Evolutionary conservation across 1,140 invertebrate species (phyloP).

Genomic region (Drosophila ohnishii): DNA sequence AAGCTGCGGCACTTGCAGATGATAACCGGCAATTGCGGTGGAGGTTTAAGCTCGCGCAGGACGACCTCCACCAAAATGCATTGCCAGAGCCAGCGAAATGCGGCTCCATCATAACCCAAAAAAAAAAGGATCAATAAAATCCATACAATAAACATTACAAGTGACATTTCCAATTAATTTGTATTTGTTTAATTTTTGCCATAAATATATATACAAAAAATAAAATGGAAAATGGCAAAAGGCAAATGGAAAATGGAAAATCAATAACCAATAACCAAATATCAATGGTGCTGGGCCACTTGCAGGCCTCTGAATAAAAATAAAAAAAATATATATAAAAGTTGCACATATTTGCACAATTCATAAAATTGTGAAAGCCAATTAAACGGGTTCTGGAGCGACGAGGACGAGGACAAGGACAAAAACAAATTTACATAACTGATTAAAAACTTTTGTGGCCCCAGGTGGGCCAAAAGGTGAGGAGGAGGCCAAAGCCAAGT

Average conservation of each 20-base stretch:
- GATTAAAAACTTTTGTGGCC: constrained; percentile 70
- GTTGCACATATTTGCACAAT: constrained; percentile 43
- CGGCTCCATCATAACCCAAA: too few relatives aligned
- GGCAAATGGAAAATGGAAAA: constrained; percentile 14
- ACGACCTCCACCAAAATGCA: too few relatives aligned
- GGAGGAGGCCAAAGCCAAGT: constrained; percentile 13
- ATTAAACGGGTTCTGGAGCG: constrained; percentile 27
- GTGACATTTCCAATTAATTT: constrained; percentile 39
- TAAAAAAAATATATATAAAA: neutral
- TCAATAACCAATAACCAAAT: constrained; percentile 48
- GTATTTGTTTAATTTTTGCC: constrained; percentile 9
- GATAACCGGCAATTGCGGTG: constrained; percentile 30
- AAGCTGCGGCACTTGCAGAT: constrained; percentile 35
- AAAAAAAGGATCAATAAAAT: too few relatives aligned
- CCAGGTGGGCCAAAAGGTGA: constrained; percentile 29
- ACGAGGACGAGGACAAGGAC: constrained; percentile 29
- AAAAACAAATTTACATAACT: constrained; percentile 78
- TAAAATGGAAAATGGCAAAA: constrained; percentile 12
- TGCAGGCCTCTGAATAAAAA: constrained; percentile 7
- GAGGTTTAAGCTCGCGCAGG: too few relatives aligned
- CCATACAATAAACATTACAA: too few relatives aligned
- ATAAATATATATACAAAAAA: constrained; percentile 6
- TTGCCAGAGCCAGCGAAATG: too few relatives aligned
- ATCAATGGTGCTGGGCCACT: constrained; percentile 38
- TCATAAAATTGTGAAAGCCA: constrained; percentile 56